phyloP scores from a whole-genome alignment of 1,140 invertebrate genomes.

The Bombus breviceps region DNA sequence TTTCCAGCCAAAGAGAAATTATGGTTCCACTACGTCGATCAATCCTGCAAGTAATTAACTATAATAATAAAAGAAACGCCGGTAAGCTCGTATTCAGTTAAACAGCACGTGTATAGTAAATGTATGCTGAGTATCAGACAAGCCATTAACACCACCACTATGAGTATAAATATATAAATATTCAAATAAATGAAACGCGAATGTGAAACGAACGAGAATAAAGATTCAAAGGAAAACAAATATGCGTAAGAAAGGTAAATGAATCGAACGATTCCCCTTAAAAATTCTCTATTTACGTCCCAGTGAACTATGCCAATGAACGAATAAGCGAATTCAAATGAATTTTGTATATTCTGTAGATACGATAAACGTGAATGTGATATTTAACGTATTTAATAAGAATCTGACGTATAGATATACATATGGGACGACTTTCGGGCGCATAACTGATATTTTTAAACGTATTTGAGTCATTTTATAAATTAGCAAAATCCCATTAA shows the following conservation, averaged over 20 bases:
- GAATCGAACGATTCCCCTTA: conserved; percentile 6
- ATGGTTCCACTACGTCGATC: background rate
- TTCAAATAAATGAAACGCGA: conserved; percentile 31
- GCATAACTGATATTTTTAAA: conserved; percentile 25
- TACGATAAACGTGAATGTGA: conserved; percentile 78
- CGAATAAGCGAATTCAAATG: conserved; percentile 30
- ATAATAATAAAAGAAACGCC: conserved; percentile 12
- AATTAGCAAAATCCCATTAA: background rate
- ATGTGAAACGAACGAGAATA: background rate
- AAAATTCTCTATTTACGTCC: conserved; percentile 29
- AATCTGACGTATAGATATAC: conserved; percentile 61
- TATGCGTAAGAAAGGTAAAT: background rate
- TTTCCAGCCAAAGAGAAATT: background rate
- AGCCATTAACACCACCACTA: conserved; percentile 20
- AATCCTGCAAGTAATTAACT: conserved; percentile 42
- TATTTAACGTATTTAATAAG: conserved; percentile 77
- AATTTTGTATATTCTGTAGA: conserved; percentile 79
- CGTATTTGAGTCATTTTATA: background rate
- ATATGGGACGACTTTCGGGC: conserved; percentile 33
- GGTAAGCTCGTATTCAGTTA: conserved; percentile 18
- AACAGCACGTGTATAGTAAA: conserved; percentile 40
- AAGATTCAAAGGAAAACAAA: background rate
- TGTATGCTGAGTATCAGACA: conserved; percentile 20
- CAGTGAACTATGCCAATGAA: conserved; percentile 34
- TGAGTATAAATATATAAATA: conserved; percentile 35